Evolutionary conservation across 1,140 invertebrate genomes (phyloP), one percentile per base, ranked within the genome.

Genomic region (Mycetomoellerius zeteki): DNA sequence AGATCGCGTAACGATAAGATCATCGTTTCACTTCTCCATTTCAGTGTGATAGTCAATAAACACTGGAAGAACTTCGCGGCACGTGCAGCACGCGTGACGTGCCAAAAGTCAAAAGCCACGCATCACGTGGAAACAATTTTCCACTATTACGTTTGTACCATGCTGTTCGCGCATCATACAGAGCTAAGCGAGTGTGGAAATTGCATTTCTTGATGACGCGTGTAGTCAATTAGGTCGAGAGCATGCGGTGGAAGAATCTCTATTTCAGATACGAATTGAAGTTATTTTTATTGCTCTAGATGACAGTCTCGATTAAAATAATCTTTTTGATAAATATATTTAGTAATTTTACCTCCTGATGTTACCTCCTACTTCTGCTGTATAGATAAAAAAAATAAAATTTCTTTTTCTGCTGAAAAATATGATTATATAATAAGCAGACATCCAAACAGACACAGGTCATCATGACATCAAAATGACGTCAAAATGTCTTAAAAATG

Each of bases 21-120:
- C 33, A 71, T 81, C 75, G 76, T 69, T 80, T 78, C 60, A 52
- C 72, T 50, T 73, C 43, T 78, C 82, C 73, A 78, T 65, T 77
- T 77, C 82, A 37, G 4, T 14, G 19, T 76, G 64, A 85, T 47
- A 56, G 71, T 78, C 82, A 78, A 85, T 85, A 85, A 85, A 85
- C 73, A 84, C 10, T 30, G 37, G 43, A 24, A 14, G 56, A 84
- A 33, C 2, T 21, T 43, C 52, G 24, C 67, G 33, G 67, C 80
- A 73, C 54, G 69, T 47, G 80, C 80, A 73, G 69, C 69, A 7
- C 37, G 54, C 52, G 19, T 16, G 54, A 73, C 24, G 80, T 84
- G 80, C 80, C 80, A 84, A 84, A 84, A 75, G 80, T 60, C 80
- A 24, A 47, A 56, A 24, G 47, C 27, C n/a, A 58, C 47, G 80